Percentiles rank a stretch among this genome's conserved stretches.
These are phyloP conservation scores for Trichomycterus rosablanca DNA, from an alignment of 2,113 vertebrate genomes.

Conservation along the genomic window DNA sequence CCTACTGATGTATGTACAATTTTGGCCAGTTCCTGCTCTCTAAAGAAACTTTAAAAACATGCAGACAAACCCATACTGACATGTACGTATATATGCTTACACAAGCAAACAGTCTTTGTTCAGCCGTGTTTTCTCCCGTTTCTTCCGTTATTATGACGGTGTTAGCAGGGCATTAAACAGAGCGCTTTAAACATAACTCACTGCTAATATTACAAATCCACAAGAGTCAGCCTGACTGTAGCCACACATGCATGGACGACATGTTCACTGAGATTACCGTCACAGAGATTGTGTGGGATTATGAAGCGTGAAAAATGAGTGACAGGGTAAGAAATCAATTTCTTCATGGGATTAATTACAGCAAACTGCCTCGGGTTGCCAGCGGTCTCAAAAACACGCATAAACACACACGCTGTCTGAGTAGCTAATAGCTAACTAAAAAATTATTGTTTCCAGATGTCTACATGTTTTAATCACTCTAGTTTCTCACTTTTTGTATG, in stretches of 20 bases:
- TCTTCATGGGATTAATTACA: constrained; percentile 35
- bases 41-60: too few relatives aligned
- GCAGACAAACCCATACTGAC: too few relatives aligned
- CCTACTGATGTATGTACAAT: too few relatives aligned
- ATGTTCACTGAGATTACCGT: constrained; percentile 18
- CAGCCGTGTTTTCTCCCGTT: not conserved
- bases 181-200: constrained; percentile 31
- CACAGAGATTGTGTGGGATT: constrained; percentile 25
- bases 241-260: constrained; percentile 1
- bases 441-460: too few relatives aligned
- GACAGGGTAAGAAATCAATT: constrained; percentile 4
- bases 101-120: too few relatives aligned
- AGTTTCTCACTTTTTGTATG: too few relatives aligned
- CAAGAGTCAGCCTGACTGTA: constrained; percentile 8
- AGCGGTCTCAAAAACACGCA: not conserved
- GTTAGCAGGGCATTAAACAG: constrained; percentile 11
- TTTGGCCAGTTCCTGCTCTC: too few relatives aligned
- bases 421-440: too few relatives aligned
- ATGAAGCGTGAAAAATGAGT: not conserved
- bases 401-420: too few relatives aligned
- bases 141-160: constrained; percentile 22
- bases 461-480: too few relatives aligned
- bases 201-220: constrained; percentile 33
- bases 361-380: constrained; percentile 10
- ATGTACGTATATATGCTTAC: too few relatives aligned